A percentile compares a stretch with the other conserved stretches of the same genome.
These are phyloP conservation scores for Sialis lutaria DNA, from an alignment of 2,888 invertebrate genomes.

Conservation along the genomic window DNA sequence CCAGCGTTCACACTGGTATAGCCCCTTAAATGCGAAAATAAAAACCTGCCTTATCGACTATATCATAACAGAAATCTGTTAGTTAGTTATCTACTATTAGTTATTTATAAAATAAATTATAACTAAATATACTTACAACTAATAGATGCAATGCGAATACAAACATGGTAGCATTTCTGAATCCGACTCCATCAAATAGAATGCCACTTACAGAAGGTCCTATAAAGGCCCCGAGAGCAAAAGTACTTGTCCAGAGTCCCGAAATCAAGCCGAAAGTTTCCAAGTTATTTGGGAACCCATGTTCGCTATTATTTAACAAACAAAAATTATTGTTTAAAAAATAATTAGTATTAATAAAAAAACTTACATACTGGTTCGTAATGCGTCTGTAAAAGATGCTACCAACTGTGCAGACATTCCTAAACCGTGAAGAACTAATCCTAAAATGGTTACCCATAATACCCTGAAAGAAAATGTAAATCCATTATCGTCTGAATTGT, in stretches of 20 bases:
- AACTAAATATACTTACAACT: constrained; percentile 33
- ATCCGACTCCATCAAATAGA: constrained; percentile 54
- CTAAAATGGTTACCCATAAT: constrained; percentile 48
- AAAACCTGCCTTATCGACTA: too few species aligned
- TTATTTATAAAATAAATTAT: too few species aligned
- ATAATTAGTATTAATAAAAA: constrained; percentile 1
- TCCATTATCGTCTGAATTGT: not conserved
- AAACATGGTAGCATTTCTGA: constrained; percentile 51
- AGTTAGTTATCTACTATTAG: too few species aligned
- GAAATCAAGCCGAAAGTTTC: constrained; percentile 82
- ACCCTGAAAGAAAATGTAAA: constrained; percentile 27
- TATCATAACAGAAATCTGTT: too few species aligned
- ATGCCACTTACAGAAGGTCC: constrained; percentile 64
- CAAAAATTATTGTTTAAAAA: not conserved
- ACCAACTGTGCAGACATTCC: constrained; percentile 74
- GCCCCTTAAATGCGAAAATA: too few species aligned
- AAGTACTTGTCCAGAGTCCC: constrained; percentile 79
- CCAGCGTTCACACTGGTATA: too few species aligned
- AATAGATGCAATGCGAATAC: constrained; percentile 45
- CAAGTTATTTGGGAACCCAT: constrained; percentile 66
- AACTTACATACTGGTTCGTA: constrained; percentile 64
- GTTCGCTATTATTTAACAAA: constrained; percentile 27
- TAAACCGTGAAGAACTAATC: constrained; percentile 61
- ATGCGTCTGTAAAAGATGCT: constrained; percentile 70
- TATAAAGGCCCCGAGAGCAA: constrained; percentile 74